phyloP scores from a whole-genome alignment of 1,140 invertebrate species.

The Nephotettix cincticeps region DNA sequence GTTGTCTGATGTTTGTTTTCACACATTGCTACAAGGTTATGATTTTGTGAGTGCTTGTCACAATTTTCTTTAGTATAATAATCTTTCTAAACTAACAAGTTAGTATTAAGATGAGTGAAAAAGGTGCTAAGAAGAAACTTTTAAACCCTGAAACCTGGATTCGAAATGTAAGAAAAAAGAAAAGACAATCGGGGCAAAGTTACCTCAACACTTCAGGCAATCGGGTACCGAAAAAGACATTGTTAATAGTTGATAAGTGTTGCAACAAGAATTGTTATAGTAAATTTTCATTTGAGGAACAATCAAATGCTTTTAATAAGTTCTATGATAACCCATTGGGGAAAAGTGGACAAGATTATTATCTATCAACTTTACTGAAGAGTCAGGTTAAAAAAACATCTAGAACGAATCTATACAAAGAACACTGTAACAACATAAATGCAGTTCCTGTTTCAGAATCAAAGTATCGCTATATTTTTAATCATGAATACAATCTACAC shows the following conservation, averaged over 20 bases:
- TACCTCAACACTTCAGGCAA: background rate
- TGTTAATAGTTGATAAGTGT: background rate
- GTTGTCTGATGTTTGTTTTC: background rate
- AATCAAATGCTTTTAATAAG: too few species aligned
- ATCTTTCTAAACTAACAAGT: background rate
- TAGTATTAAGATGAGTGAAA: background rate
- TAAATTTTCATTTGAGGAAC: too few species aligned
- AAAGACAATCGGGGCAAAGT: background rate
- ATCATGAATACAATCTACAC: constrained; percentile 51
- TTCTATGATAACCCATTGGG: too few species aligned
- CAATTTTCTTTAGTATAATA: background rate
- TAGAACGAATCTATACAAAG: constrained; percentile 46
- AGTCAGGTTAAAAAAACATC: too few species aligned
- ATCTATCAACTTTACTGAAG: too few species aligned
- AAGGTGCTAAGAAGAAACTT: background rate
- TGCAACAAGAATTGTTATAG: background rate
- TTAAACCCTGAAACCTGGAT: background rate
- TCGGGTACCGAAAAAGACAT: too few species aligned
- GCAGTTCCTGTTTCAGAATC: constrained; percentile 48
- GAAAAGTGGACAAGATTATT: too few species aligned
- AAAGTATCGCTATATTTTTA: constrained; percentile 53
- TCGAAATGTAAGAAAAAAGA: background rate
- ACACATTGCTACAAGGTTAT: background rate
- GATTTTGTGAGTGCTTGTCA: background rate
- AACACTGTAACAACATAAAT: constrained; percentile 44